Conservation (phyloP, 1,140 invertebrate species). For the Drosophila murphyi region DNA sequence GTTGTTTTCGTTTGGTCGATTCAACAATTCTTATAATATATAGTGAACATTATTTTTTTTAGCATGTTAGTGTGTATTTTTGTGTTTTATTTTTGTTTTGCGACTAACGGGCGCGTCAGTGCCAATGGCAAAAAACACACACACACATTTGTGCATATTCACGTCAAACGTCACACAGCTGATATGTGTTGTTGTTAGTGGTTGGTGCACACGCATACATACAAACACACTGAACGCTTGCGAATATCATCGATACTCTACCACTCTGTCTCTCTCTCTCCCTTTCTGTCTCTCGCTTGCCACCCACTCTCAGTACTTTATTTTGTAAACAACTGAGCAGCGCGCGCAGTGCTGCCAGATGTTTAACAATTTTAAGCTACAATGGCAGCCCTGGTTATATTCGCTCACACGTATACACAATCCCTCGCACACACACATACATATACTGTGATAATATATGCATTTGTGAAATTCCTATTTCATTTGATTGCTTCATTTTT, state of each 20-base stretch:
- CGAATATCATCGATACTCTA: conserved; percentile 33
- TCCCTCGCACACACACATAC: conserved; percentile 11
- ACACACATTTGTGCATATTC: conserved; percentile 38
- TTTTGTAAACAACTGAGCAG: conserved; percentile 74
- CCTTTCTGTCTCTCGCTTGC: conserved; percentile 22
- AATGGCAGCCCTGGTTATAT: conserved; percentile 58
- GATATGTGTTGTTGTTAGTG: conserved; percentile 57
- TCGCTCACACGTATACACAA: conserved; percentile 35
- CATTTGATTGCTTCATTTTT: conserved; percentile 36
- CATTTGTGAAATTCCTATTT: conserved; percentile 70
- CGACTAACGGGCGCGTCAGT: conserved; percentile 43
- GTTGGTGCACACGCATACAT: conserved; percentile 50
- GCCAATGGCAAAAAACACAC: conserved; percentile 48
- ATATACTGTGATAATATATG: conserved; percentile 25
- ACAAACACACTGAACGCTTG: conserved; percentile 19
- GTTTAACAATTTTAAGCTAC: conserved; percentile 45
- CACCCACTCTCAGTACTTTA: conserved; percentile 51
- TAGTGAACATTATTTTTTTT: conserved; percentile 1
- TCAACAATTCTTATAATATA: conserved; percentile 28
- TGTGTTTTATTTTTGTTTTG: conserved; percentile 47
- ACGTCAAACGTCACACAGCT: conserved; percentile 54
- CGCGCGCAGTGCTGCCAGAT: conserved; percentile 59
- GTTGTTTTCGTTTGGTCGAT: not conserved
- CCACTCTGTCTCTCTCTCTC: conserved; percentile 11
- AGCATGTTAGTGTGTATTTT: conserved; percentile 27